Percentiles rank a stretch among this genome's conserved stretches.
Evolutionary conservation across 2,888 invertebrate species (phyloP).

Genomic region (Patella depressa): DNA sequence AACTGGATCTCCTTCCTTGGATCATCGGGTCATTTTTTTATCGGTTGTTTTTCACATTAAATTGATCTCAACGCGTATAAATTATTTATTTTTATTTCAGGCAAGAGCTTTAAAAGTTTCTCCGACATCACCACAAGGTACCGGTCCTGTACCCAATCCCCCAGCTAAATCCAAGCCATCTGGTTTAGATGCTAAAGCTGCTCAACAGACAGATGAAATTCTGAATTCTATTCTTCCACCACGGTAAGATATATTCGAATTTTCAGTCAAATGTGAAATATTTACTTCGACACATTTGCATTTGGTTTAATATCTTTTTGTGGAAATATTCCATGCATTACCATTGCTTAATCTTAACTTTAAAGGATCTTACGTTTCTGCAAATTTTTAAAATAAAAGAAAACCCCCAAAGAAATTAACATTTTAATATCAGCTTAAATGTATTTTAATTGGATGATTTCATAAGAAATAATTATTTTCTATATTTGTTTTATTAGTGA

Average conservation of each 20-base stretch:
- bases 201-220: slow-evolving; percentile 90
- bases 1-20: no score
- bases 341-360: no score
- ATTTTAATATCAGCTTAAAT: no score
- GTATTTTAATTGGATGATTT: no score
- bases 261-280: not conserved
- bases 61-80: no score
- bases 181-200: slow-evolving; percentile 66
- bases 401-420: no score
- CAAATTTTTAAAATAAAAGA: no score
- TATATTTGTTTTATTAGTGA: slow-evolving; percentile 75
- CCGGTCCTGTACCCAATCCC: slow-evolving; percentile 67
- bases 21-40: not conserved
- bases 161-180: slow-evolving; percentile 65
- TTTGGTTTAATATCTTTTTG: not conserved
- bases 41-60: not conserved
- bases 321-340: not conserved
- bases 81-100: slow-evolving; percentile 39
- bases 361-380: no score
- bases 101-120: slow-evolving; percentile 67
- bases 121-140: slow-evolving; percentile 57
- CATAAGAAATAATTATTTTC: not conserved
- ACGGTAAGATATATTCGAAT: slow-evolving; percentile 65
- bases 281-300: no score
- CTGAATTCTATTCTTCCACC: slow-evolving; percentile 93